Conservation (phyloP, 2,113 vertebrate genomes). For the Ivindomyrus marchei region DNA sequence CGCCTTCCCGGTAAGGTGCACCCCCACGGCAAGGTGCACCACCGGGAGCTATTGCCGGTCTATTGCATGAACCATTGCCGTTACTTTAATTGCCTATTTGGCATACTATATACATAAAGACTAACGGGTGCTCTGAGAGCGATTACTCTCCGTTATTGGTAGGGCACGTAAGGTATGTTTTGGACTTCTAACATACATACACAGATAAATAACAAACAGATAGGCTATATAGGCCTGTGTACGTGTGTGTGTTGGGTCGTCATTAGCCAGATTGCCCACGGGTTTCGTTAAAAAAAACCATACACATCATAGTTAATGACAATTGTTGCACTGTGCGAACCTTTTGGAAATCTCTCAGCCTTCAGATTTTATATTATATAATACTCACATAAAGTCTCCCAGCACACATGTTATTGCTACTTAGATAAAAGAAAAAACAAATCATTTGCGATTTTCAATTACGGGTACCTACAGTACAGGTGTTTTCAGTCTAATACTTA, state of each 20-base stretch:
- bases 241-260: background rate
- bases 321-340: background rate
- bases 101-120: background rate
- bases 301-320: background rate
- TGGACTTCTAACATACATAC: background rate
- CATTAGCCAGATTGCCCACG: background rate
- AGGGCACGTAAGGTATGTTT: background rate
- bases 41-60: background rate
- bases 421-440: background rate
- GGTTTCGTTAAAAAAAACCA: background rate
- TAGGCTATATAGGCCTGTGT: background rate
- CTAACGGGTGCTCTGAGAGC: background rate
- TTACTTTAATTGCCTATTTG: background rate
- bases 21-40: background rate
- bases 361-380: background rate
- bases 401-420: background rate
- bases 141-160: background rate
- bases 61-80: background rate
- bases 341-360: background rate
- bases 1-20: background rate
- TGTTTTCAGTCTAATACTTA: background rate
- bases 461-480: background rate
- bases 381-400: background rate
- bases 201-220: background rate
- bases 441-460: background rate